A percentile compares a stretch with the other conserved stretches of the same genome.
Conservation (phyloP, 2,113 vertebrate species). For the Pelusios castaneus region DNA sequence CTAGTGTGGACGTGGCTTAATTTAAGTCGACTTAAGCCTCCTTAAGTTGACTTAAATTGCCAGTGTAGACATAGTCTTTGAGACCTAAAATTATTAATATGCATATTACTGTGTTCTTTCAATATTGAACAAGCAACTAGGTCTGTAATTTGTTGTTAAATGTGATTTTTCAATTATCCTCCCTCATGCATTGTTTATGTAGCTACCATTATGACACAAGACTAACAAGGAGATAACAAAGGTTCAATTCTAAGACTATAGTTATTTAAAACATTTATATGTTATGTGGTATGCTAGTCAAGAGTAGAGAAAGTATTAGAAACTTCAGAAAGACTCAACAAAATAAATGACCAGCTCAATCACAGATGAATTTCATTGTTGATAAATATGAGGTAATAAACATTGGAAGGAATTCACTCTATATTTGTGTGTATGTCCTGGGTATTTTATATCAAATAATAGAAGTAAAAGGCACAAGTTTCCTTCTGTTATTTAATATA, state of each 20-base stretch:
- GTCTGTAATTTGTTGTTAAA: background rate
- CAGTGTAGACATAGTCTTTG: background rate
- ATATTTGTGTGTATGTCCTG: background rate
- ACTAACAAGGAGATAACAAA: background rate
- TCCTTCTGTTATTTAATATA: background rate
- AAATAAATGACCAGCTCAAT: background rate
- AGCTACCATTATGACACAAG: background rate
- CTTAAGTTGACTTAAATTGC: too few species aligned
- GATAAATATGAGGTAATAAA: background rate
- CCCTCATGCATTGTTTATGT: background rate
- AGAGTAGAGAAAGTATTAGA: background rate
- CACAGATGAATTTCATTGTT: background rate
- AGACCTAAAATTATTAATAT: background rate
- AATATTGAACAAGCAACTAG: background rate
- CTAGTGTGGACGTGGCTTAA: too few species aligned
- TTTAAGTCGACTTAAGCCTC: too few species aligned
- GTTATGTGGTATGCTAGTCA: background rate
- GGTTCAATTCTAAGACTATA: background rate
- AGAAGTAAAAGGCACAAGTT: background rate
- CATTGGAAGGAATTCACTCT: background rate
- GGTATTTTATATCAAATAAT: background rate
- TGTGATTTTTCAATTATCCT: background rate
- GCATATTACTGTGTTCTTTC: background rate
- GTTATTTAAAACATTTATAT: background rate
- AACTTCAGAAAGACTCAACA: background rate